Evolutionary conservation across 2,113 vertebrate genomes (phyloP), one percentile per base, ranked within the genome.

Genomic region (Colinus virginianus): DNA sequence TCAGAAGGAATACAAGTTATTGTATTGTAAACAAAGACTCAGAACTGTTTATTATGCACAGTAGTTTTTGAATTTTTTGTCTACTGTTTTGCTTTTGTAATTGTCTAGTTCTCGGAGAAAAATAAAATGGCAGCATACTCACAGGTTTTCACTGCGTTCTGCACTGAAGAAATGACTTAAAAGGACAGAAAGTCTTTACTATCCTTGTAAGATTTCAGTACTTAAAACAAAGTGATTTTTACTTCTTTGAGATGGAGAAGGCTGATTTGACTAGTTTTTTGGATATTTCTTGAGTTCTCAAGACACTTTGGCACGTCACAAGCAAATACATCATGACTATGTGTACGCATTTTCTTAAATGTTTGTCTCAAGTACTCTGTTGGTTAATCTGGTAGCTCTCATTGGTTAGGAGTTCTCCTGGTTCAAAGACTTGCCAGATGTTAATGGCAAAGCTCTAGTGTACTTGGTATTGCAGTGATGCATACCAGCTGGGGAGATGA

Each of bases 241-340:
- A 26, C 40, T 38, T 59, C 1, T 78, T 88, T 40, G 40, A 40
- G 40, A 40, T 40, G 40, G 40, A 40, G 40, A 40, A 40, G 40
- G 40, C 40, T 40, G 40, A 40, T 40, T 13, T 40, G 40, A 40
- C 40, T 40, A 40, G 40, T 11, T 94, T 56, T 72, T 70, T 59
- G 76, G 32, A 36, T 83, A 78, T 93, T 96, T 86, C 84, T 58
- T 51, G 38, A 94, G 34, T 90, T 87, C 71, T 83, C 25, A 70
- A 71, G 71, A 56, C 7, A 23, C 18, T 51, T 94, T 63, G 78
- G 62, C 61, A 92, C 87, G 71, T 53, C 81, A 16, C 32, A 92
- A 66, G 90, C 77, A 81, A 86, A 70, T 85, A 26, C 42, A 88
- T 36, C 48, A 36, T 51, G 40, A 74, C 42, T 6, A 36, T 70